These are phyloP conservation scores for Malthinus flaveolus DNA, from an alignment of 2,888 invertebrate species.

Conservation along the genomic window DNA sequence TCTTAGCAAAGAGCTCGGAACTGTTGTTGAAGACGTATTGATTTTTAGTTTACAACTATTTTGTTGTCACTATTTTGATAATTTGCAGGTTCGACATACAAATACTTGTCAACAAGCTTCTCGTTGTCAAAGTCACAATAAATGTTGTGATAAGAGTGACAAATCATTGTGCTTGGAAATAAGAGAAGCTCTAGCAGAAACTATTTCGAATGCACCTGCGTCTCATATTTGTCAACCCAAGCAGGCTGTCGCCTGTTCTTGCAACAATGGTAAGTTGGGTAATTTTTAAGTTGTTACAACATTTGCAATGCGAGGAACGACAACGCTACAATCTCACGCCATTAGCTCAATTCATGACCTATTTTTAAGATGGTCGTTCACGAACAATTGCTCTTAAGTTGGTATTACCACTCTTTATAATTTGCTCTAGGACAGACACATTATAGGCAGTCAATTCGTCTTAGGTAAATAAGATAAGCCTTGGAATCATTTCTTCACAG, in stretches of 20 bases:
- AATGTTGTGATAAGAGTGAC: constrained; percentile 39
- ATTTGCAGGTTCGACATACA: constrained; percentile 38
- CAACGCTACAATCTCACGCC: too few relatives aligned
- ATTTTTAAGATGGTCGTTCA: too few relatives aligned
- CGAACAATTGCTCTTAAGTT: too few relatives aligned
- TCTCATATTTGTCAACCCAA: not conserved
- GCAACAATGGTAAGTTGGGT: constrained; percentile 11
- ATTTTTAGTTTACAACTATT: not conserved
- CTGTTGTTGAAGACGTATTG: constrained; percentile 38
- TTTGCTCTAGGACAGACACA: too few relatives aligned
- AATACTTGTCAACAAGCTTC: constrained; percentile 41
- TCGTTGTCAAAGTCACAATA: too few relatives aligned
- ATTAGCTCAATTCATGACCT: too few relatives aligned
- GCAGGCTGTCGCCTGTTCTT: constrained; percentile 24
- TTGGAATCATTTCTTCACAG: too few relatives aligned
- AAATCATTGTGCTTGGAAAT: constrained; percentile 46
- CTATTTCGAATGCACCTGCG: constrained; percentile 30
- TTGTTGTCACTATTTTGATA: constrained; percentile 7
- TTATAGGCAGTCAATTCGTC: too few relatives aligned
- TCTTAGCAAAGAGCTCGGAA: constrained; percentile 54
- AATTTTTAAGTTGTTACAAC: too few relatives aligned
- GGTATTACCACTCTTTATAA: too few relatives aligned
- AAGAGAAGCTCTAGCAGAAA: constrained; percentile 42
- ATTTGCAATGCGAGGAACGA: too few relatives aligned
- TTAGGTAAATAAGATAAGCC: too few relatives aligned